Conservation (phyloP, 2,797 vertebrate species). For the Sebastes flavidus region DNA sequence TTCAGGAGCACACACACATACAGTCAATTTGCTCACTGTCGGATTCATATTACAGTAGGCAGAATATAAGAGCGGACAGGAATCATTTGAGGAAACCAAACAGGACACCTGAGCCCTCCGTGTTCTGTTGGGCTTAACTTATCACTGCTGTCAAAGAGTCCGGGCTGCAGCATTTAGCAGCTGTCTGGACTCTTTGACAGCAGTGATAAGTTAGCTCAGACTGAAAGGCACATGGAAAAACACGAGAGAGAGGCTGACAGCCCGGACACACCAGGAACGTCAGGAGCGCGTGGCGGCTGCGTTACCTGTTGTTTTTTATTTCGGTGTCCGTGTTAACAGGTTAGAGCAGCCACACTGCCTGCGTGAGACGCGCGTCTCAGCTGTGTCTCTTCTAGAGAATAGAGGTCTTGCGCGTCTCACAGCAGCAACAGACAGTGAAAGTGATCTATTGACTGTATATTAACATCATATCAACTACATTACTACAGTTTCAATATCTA, state of each 20-base stretch:
- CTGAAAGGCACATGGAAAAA: background rate
- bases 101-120: background rate
- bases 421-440: too few species aligned
- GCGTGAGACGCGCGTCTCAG: too few species aligned
- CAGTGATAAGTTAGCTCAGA: slow-evolving; percentile 15
- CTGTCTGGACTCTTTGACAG: slow-evolving; percentile 1
- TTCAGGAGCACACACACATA: background rate
- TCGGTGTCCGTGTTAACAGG: too few species aligned
- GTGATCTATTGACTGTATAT: too few species aligned
- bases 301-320: too few species aligned
- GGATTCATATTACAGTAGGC: slow-evolving; percentile 5
- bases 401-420: too few species aligned
- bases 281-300: too few species aligned
- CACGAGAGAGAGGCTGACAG: background rate
- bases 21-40: slow-evolving; percentile 11
- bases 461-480: too few species aligned
- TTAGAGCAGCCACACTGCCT: too few species aligned
- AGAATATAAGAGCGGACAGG: slow-evolving; percentile 4
- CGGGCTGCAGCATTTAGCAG: background rate
- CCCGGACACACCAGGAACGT: too few species aligned
- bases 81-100: slow-evolving; percentile 12
- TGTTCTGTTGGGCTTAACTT: slow-evolving; percentile 1
- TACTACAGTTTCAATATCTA: too few species aligned
- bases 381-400: too few species aligned
- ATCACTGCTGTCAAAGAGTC: slow-evolving; percentile 18